phyloP scores from a whole-genome alignment of 2,888 invertebrate species.

The Pterostichus madidus region DNA sequence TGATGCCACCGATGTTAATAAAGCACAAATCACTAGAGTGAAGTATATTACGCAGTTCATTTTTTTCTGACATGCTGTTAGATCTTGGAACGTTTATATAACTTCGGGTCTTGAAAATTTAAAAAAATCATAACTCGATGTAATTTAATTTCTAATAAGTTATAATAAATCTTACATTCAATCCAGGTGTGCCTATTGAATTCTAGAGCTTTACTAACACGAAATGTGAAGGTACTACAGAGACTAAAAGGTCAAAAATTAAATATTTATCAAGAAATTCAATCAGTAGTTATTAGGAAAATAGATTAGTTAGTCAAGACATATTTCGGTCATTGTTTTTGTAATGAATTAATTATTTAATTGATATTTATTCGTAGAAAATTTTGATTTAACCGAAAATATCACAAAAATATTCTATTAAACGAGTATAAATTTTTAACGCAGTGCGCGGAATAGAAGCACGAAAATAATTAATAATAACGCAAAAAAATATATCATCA shows the following conservation, averaged over 20 bases:
- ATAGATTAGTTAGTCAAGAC: conserved; percentile 43
- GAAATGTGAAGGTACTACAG: conserved; percentile 43
- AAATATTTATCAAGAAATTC: conserved; percentile 55
- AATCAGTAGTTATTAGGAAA: conserved; percentile 59
- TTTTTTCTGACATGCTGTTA: conserved; percentile 49
- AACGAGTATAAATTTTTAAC: too few species aligned
- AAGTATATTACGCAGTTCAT: conserved; percentile 28
- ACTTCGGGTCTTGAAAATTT: conserved; percentile 25
- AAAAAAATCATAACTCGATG: conserved; percentile 29
- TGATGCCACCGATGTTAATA: conserved; percentile 71
- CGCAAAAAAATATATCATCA: too few species aligned
- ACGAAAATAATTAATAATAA: too few species aligned
- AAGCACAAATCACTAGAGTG: conserved; percentile 69
- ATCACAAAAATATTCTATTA: background rate
- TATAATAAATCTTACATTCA: conserved; percentile 17
- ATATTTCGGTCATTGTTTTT: conserved; percentile 29
- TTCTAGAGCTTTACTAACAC: conserved; percentile 28
- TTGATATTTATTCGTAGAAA: background rate
- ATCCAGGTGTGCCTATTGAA: conserved; percentile 25
- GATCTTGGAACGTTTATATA: conserved; percentile 49
- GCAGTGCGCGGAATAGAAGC: too few species aligned
- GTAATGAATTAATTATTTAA: conserved; percentile 12
- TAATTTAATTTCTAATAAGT: conserved; percentile 54
- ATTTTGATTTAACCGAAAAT: background rate
- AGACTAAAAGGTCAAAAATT: conserved; percentile 61